These are phyloP conservation scores for Smittia aterrima DNA, from an alignment of 2,888 invertebrate genomes.

Conservation along the genomic window DNA sequence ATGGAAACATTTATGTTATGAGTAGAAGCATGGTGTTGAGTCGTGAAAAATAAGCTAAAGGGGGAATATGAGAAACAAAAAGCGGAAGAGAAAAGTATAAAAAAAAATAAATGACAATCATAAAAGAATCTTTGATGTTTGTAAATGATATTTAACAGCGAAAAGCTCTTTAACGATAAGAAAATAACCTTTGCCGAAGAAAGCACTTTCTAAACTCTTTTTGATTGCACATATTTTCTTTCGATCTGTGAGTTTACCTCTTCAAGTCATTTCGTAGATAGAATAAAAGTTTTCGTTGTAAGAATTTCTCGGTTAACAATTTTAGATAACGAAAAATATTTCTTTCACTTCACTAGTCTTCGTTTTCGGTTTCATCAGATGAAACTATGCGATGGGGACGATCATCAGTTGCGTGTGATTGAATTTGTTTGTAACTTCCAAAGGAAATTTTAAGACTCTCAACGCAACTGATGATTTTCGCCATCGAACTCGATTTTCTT, in stretches of 20 bases:
- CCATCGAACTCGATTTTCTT: not conserved
- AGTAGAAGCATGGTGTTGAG: not conserved
- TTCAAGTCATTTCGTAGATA: not conserved
- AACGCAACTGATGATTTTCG: not conserved
- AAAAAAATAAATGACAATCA: slow-evolving; percentile 31
- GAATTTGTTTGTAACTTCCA: too few relatives aligned
- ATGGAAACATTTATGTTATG: slow-evolving; percentile 1
- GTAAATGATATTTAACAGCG: slow-evolving; percentile 12
- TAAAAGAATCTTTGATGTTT: slow-evolving; percentile 23
- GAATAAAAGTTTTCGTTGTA: not conserved
- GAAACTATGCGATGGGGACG: too few relatives aligned
- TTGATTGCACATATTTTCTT: slow-evolving; percentile 9
- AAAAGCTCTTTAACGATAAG: slow-evolving; percentile 4
- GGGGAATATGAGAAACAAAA: not conserved
- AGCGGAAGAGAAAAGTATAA: not conserved
- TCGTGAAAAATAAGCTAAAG: not conserved
- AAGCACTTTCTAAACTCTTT: not conserved
- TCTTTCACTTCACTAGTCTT: not conserved
- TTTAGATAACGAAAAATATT: slow-evolving; percentile 1
- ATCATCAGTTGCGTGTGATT: too few relatives aligned
- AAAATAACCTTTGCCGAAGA: not conserved
- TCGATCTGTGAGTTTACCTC: not conserved
- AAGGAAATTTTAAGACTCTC: too few relatives aligned
- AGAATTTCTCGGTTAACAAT: not conserved
- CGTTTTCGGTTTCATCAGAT: too few relatives aligned